Conservation (phyloP, 2,797 vertebrate species). For the Rhadinocentrus ornatus region DNA sequence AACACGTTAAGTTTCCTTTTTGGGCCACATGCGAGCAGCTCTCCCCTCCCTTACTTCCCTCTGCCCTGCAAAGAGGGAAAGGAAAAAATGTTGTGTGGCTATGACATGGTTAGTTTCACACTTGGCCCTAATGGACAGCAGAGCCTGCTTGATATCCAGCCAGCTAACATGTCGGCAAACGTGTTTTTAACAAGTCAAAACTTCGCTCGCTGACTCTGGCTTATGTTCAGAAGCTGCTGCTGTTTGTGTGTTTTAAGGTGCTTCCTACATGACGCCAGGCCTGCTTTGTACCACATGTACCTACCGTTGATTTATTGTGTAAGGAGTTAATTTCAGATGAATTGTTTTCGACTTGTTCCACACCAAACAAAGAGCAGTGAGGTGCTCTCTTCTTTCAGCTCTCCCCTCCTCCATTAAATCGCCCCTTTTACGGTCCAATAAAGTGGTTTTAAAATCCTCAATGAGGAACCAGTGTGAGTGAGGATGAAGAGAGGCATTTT, state of each 20-base stretch:
- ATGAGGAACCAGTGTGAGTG: constrained; percentile 38
- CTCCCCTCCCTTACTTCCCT: constrained; percentile 23
- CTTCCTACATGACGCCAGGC: constrained; percentile 10
- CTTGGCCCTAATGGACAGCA: constrained; percentile 57
- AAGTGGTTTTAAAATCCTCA: constrained; percentile 76
- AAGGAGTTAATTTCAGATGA: constrained; percentile 46
- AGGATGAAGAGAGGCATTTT: constrained; percentile 61
- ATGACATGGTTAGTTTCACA: constrained; percentile 71
- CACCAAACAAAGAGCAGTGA: constrained; percentile 61
- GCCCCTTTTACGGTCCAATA: constrained; percentile 76
- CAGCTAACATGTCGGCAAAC: constrained; percentile 56
- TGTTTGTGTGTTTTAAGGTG: constrained; percentile 12
- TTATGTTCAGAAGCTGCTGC: constrained; percentile 4
- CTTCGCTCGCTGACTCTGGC: not conserved
- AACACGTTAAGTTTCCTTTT: constrained; percentile 52
- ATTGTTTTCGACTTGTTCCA: constrained; percentile 62
- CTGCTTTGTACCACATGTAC: constrained; percentile 4
- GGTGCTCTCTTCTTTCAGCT: constrained; percentile 55
- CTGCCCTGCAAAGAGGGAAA: constrained; percentile 31
- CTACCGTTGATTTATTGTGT: constrained; percentile 46
- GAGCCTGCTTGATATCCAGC: constrained; percentile 32
- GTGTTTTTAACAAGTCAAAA: constrained; percentile 6
- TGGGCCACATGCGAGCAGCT: constrained; percentile 49
- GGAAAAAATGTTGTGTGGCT: constrained; percentile 58
- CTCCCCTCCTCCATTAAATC: constrained; percentile 65